Evolutionary conservation across 2,888 invertebrate species (phyloP), one percentile per base, ranked within the genome.

Genomic region (Pseudococcus jackbeardsleyi): DNA sequence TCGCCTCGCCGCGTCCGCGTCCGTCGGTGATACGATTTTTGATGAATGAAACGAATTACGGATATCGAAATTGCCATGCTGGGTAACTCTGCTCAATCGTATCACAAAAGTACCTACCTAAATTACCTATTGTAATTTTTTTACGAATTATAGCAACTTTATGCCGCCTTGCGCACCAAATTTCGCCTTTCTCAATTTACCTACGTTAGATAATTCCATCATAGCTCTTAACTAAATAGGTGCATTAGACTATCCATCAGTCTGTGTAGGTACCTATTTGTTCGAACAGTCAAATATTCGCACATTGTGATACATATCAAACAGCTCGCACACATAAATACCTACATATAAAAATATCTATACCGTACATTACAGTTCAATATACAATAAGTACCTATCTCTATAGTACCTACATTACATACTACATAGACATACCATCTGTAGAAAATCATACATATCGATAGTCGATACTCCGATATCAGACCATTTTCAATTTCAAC

Each of bases 1-100:
- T 3, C 64, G 22, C 22, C 19, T 3, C 8, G 9, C 19, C 59
- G n/a, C n/a, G n/a, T n/a, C n/a, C n/a, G n/a, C n/a, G n/a, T n/a
- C n/a, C n/a, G n/a, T n/a, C 54, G 64, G 64, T 64, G 64, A 59
- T 59, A 59, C n/a, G 59, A 54, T 17, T 5, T 72, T 4, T 17
- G 17, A 33, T 42, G 42, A n/a, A 82, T 19, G 46, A 19, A 42
- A 19, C 11, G 46, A 82, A 46, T 46, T 46, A 33, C 46, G 39
- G 79, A 82, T 82, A 22, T 17, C 19, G 79, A 82, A 19, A 19
- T 19, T 82, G 22, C n/a, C 46, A 82, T 64, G 22, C 22, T 64
- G 64, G 64, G 22, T 64, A 64, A 64, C 22, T 6, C 9, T 22
- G 22, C 19, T 64, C 22, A 9, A 11, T 64, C 64, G 64, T 64